Evolutionary conservation across 2,888 invertebrate species (phyloP), one percentile per base, ranked within the genome.

Genomic region (Anorthoa munda): DNA sequence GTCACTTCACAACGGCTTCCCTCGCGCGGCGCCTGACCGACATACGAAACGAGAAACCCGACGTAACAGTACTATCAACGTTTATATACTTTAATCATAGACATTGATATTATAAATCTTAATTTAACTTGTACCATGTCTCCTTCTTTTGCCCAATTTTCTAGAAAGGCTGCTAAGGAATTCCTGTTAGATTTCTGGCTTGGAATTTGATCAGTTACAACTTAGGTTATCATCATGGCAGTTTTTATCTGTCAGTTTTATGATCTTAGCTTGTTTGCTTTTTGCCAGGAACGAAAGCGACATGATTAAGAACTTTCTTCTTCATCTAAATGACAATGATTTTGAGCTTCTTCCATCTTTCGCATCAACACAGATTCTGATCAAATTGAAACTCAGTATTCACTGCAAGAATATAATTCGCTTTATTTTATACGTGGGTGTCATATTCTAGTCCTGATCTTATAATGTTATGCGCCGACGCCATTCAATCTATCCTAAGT

Each of bases 1-100:
- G 84, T 93, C 93, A 93, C 81, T 85, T 83, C 87, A 85, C 91
- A 90, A 90, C 92, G 93, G 93, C 87, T 94, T 94, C 92, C 94
- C 94, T 93, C 92, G 91, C 80, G 75, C 68, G 79, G 66, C 75
- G 71, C 66, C 77, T 84, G 86, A 85, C 83, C 85, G 85, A 83
- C 88, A 86, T 85, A 82, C 84, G 77, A 82, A 82, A 81, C 79
- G 77, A 83, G 85, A 77, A 85, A 86, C 87, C 79, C 81, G 75
- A 84, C 85, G 83, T 82, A 83, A 85, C 84, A 78, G 87, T 86
- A 79, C 81, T 80, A 71, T 77, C 66, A 45, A 76, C 75, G 81
- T 79, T 87, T 87, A 86, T 81, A 64, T 81, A 70, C 77, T 77
- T 66, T 71, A 79, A 81, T 77, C 61, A 82, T 72, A 76, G 82